Base-by-base conservation (phyloP, 2,888 invertebrate species). In the Chaitophorus viminalis region DNA sequence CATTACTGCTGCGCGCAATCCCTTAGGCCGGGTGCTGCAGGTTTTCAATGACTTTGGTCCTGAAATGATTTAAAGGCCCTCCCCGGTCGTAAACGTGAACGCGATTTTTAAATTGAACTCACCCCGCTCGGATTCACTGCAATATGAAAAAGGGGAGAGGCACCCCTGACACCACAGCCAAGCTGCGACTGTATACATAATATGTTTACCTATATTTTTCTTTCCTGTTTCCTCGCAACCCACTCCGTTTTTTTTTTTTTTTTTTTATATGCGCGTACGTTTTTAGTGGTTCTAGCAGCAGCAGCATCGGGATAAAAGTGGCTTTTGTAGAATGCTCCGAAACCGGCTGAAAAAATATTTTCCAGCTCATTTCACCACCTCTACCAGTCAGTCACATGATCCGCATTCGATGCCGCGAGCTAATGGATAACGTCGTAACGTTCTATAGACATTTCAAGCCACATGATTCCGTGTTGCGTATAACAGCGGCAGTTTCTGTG, bases 61-160 rank as follows among this genome's bases (percentile, higher is more conserved):
- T 75, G 87, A 75, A 81, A 75, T 74, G 79, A 81, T 87, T 79
- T 87, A 86, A 78, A 78, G 68, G 54, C 54, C 21, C 31, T 25
- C 46, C 46, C 33, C 72, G 36, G 84, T 76, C 84, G 77, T 75
- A 77, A 85, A 77, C 68, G 85, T 46, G 33, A 85, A 85, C 77
- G 85, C 84, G 84, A 77, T 85, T 85, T 85, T 77, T 75, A 75
- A 75, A 83, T 60, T 75, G 75, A 75, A 75, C 60, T 74, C 60
- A 36, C 60, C 46, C 75, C 33, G 33, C 60, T 31, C 39, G 83
- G 60, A 75, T 83, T 75, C 14, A 60, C 54, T 14, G 83, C 72
- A 33, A 74, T 74, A 74, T 18, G 36, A 70, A 29, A 46, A 31
- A 31, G 31, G 52, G 31, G 60, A 1, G 46, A 14, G 33, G 78